These are phyloP conservation scores for Loriculus beryllinus DNA, from an alignment of 2,797 vertebrate genomes.

Conservation along the genomic window DNA sequence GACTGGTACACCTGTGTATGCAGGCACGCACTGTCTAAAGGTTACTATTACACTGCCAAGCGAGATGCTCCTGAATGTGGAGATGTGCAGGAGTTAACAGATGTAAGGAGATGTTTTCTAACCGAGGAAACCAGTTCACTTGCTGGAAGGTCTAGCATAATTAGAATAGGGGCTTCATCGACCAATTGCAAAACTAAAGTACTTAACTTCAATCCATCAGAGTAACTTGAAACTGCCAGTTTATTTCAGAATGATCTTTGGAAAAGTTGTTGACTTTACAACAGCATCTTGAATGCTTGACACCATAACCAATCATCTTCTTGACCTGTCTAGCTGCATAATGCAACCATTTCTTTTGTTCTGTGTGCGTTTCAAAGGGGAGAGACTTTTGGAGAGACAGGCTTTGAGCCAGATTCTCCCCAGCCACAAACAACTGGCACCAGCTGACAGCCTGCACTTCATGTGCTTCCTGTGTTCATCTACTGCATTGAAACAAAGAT, in stretches of 20 bases:
- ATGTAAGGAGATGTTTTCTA: not conserved
- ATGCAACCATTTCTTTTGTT: not conserved
- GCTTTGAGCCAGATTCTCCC: not conserved
- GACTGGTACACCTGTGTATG: not conserved
- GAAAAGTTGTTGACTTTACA: not conserved
- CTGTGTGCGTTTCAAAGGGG: rapidly evolving
- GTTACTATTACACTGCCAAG: not conserved
- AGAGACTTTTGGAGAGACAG: not conserved
- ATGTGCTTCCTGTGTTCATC: rapidly evolving
- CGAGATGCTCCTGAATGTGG: not conserved
- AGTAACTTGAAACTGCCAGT: not conserved
- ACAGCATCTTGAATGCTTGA: not conserved
- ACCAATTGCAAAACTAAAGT: not conserved
- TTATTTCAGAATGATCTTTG: not conserved
- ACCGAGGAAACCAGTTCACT: not conserved
- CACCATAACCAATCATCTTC: not conserved
- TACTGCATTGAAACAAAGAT: not conserved
- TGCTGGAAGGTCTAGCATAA: not conserved
- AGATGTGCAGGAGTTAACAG: not conserved
- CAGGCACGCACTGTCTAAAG: not conserved
- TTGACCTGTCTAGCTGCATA: not conserved
- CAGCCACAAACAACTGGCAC: not conserved
- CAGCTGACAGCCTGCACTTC: not conserved
- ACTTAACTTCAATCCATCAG: not conserved
- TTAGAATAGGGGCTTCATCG: not conserved